Evolutionary conservation across 2,888 invertebrate genomes (phyloP), one percentile per base, ranked within the genome.

Genomic region (Willowsia nigromaculata): DNA sequence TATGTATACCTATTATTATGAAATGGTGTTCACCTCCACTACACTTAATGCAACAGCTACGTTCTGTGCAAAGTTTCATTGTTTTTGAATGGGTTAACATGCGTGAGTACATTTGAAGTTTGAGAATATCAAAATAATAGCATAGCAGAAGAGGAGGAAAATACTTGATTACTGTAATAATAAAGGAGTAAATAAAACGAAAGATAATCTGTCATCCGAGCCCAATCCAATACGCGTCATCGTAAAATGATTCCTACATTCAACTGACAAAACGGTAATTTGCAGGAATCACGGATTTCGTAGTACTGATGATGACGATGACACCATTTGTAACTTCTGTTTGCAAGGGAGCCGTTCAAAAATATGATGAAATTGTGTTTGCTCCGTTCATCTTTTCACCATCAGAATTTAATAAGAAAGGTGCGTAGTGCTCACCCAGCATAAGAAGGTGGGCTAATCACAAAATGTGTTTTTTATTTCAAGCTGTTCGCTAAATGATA

Each of bases 231-330:
- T 27, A n/a, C 33, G 4, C n/a, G 15, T 76, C 50, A 62, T 85
- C 82, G 71, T 71, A n/a, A 65, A 56, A 74, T 71, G 43, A 50
- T 56, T 18, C 25, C 33, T 65, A 30, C 27, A 40, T 30, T 47
- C 47, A 27, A n/a, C 68, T 37, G 65, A 50, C 76, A 85, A 85
- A 85, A 76, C 62, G 43, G 33, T 68, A 86, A 86, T 86, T 86
- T 86, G 65, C 15, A 86, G 86, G 86, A 86, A 86, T 86, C 86
- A 86, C 86, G 86, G 86, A 25, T 86, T 80, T 78, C 62, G 37
- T 47, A 59, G 37, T 47, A 59, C 65, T 78, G n/a, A 50, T 43
- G 50, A 56, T 56, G 18, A 56, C 56, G 56, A 74, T 74, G 85
- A 74, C 85, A 74, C 62, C 37, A 85, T 74, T 85, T 68, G 9